phyloP scores from a whole-genome alignment of 2,113 vertebrate species.

The Nibea coibor region DNA sequence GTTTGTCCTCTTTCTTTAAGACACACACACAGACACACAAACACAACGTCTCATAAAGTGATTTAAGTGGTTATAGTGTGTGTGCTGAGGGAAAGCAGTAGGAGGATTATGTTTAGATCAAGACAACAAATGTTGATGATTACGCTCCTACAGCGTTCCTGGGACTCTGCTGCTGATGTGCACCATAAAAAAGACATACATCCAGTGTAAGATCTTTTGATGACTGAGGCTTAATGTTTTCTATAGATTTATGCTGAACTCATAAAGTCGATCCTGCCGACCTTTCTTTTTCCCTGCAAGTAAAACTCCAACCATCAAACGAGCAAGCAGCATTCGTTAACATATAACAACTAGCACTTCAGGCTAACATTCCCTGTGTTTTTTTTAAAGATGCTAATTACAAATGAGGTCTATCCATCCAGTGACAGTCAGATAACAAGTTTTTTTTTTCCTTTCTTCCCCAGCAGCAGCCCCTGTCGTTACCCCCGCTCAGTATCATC shows the following conservation, averaged over 20 bases:
- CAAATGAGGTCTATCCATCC: conserved; percentile 39
- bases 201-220: conserved; percentile 35
- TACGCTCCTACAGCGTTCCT: not conserved
- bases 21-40: conserved; percentile 28
- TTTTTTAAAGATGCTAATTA: conserved; percentile 55
- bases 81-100: conserved; percentile 20
- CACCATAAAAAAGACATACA: conserved; percentile 36
- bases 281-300: conserved; percentile 14
- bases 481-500: conserved; percentile 61
- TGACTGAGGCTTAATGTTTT: conserved; percentile 26
- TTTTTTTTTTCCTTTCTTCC: conserved; percentile 4
- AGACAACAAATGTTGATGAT: conserved; percentile 52
- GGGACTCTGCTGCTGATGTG: conserved; percentile 29
- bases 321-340: conserved; percentile 16
- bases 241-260: conserved; percentile 26
- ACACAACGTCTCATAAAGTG: conserved; percentile 31
- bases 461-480: conserved; percentile 32
- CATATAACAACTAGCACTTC: conserved; percentile 1
- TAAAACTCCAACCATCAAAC: conserved; percentile 28
- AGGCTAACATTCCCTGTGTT: not conserved
- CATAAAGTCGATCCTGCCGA: conserved; percentile 29
- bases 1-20: conserved; percentile 13
- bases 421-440: conserved; percentile 42
- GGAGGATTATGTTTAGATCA: conserved; percentile 31
- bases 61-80: conserved; percentile 20